Evolutionary conservation across 2,797 vertebrate genomes (phyloP).

Genomic region (Monodelphis domestica): DNA sequence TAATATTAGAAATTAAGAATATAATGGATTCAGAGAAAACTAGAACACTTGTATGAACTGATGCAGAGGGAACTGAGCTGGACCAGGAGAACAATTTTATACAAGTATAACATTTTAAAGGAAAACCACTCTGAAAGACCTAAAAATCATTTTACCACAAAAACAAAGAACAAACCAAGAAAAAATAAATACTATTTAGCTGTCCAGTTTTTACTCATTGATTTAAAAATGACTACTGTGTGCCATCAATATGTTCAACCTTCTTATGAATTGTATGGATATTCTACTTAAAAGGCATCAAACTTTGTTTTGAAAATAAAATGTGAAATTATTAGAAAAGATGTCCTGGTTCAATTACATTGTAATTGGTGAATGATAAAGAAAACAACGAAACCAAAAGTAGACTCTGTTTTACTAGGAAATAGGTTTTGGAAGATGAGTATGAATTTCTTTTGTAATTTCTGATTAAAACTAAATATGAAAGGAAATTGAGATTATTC

Average conservation of each 20-base stretch:
- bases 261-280: constrained; percentile 13
- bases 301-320: constrained; percentile 54
- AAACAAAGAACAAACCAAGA: not conserved
- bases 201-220: constrained; percentile 56
- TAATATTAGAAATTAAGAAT: not conserved
- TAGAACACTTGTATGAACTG: not conserved
- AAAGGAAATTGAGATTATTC: constrained; percentile 65
- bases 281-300: constrained; percentile 37
- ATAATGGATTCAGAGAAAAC: not conserved
- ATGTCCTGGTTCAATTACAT: constrained; percentile 46
- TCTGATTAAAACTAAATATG: constrained; percentile 52
- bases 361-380: constrained; percentile 38
- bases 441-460: constrained; percentile 53
- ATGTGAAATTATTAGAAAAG: constrained; percentile 59
- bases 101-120: not conserved
- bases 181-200: constrained; percentile 30
- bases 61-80: not conserved
- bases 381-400: constrained; percentile 57
- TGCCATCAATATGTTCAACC: constrained; percentile 51
- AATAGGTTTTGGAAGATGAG: constrained; percentile 43
- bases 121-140: not conserved
- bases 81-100: not conserved
- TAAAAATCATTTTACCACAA: constrained; percentile 8
- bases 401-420: constrained; percentile 37
- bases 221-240: constrained; percentile 53